Conservation (phyloP, 2,888 invertebrate genomes). For the Eupithecia inturbata region DNA sequence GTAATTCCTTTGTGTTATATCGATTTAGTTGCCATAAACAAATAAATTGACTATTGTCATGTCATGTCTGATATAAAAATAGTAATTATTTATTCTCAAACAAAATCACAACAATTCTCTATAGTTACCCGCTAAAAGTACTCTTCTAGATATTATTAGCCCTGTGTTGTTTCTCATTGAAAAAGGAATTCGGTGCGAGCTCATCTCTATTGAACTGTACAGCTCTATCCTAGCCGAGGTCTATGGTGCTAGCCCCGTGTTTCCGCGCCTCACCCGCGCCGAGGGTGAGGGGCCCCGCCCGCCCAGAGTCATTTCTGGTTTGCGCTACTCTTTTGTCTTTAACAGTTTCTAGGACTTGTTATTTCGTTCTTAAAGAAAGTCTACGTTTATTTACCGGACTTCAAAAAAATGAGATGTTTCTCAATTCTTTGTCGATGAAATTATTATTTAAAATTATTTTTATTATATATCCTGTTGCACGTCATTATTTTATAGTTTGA, state of each 20-base stretch:
- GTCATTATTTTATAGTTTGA: not conserved
- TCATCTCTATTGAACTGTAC: not conserved
- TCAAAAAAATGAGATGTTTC: no score
- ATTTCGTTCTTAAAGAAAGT: conserved; percentile 49
- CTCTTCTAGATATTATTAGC: not conserved
- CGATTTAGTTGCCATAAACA: no score
- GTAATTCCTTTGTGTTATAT: no score
- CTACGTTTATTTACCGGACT: not conserved
- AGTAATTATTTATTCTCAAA: not conserved
- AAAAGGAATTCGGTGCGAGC: not conserved
- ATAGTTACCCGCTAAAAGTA: not conserved
- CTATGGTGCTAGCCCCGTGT: conserved; percentile 62
- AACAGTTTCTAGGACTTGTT: conserved; percentile 77
- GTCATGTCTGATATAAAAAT: no score
- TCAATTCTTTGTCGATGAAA: no score
- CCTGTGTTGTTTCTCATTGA: not conserved
- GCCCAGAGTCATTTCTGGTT: conserved; percentile 81
- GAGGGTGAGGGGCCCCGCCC: conserved; percentile 69
- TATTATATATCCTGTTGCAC: not conserved
- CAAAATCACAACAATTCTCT: not conserved
- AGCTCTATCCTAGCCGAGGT: conserved; percentile 42
- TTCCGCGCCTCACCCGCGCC: conserved; percentile 61
- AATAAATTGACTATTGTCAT: no score
- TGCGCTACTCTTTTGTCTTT: conserved; percentile 82
- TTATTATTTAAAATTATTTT: no score